These are phyloP conservation scores for Nemoura dubitans DNA, from an alignment of 2,888 invertebrate genomes.

Conservation along the genomic window DNA sequence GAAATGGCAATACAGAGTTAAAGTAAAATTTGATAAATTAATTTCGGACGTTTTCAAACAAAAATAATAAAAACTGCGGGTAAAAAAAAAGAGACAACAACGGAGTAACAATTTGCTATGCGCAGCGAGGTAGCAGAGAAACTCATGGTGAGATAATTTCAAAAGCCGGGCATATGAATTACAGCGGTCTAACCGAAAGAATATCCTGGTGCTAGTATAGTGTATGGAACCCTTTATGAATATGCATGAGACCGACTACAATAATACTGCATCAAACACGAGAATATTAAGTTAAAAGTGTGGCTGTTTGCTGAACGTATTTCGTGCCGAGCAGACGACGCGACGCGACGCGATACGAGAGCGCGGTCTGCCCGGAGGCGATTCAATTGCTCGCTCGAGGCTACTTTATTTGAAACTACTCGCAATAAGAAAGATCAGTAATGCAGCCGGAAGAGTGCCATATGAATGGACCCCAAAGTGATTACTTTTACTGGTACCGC, in stretches of 20 bases:
- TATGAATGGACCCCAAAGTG: background rate
- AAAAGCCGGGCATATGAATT: slow-evolving; percentile 23
- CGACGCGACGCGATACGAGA: slow-evolving; percentile 5
- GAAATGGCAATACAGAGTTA: slow-evolving; percentile 30
- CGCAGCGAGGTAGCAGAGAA: slow-evolving; percentile 17
- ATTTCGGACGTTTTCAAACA: slow-evolving; percentile 15
- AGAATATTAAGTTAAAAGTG: slow-evolving; percentile 37
- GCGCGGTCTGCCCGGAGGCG: background rate
- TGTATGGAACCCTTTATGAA: slow-evolving; percentile 14
- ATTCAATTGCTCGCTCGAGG: slow-evolving; percentile 24
- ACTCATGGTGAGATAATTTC: slow-evolving; percentile 23
- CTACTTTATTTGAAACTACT: background rate
- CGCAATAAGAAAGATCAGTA: background rate
- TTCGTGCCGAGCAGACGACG: too few relatives aligned
- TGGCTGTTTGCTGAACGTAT: background rate
- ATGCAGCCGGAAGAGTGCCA: background rate
- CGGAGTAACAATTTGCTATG: slow-evolving; percentile 29
- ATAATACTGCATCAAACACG: slow-evolving; percentile 32
- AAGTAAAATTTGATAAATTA: slow-evolving; percentile 31
- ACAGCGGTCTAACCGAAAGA: slow-evolving; percentile 25
- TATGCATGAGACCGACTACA: slow-evolving; percentile 26
- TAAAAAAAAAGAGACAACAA: background rate
- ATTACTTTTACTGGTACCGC: background rate
- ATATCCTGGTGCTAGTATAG: slow-evolving; percentile 10
- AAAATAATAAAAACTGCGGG: slow-evolving; percentile 9